These are phyloP conservation scores for Portevinia maculata DNA, from an alignment of 2,888 invertebrate genomes.

Conservation along the genomic window DNA sequence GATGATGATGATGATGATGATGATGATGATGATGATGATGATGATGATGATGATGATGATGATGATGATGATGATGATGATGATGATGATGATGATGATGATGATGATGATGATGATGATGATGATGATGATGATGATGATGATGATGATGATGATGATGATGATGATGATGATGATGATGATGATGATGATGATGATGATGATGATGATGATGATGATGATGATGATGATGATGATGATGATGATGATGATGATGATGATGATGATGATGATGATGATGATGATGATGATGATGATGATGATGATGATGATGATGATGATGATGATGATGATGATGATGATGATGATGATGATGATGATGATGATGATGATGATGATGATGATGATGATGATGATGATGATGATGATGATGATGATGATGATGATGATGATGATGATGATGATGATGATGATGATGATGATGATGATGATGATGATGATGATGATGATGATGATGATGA, in stretches of 20 bases:
- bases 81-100: slow-evolving; percentile 16
- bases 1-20: slow-evolving; percentile 16
- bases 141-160: slow-evolving; percentile 14
- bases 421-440: slow-evolving; percentile 8
- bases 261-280: slow-evolving; percentile 8
- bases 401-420: slow-evolving; percentile 18
- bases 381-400: not conserved
- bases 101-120: slow-evolving; percentile 13
- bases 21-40: slow-evolving; percentile 6
- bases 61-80: slow-evolving; percentile 1
- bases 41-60: slow-evolving; percentile 12
- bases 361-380: slow-evolving; percentile 13
- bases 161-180: slow-evolving; percentile 12
- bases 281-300: slow-evolving; percentile 14
- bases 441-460: slow-evolving; percentile 2
- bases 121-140: slow-evolving; percentile 1
- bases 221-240: slow-evolving; percentile 14
- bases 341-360: slow-evolving; percentile 13
- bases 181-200: not conserved
- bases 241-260: slow-evolving; percentile 3
- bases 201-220: slow-evolving; percentile 15
- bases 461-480: slow-evolving; percentile 13
- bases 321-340: slow-evolving; percentile 1
- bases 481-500: slow-evolving; percentile 11
- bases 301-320: slow-evolving; percentile 14